A percentile compares a stretch with the other conserved stretches of the same genome.
Evolutionary conservation across 2,797 vertebrate species (phyloP).

Genomic region (Urophycis tenuis): DNA sequence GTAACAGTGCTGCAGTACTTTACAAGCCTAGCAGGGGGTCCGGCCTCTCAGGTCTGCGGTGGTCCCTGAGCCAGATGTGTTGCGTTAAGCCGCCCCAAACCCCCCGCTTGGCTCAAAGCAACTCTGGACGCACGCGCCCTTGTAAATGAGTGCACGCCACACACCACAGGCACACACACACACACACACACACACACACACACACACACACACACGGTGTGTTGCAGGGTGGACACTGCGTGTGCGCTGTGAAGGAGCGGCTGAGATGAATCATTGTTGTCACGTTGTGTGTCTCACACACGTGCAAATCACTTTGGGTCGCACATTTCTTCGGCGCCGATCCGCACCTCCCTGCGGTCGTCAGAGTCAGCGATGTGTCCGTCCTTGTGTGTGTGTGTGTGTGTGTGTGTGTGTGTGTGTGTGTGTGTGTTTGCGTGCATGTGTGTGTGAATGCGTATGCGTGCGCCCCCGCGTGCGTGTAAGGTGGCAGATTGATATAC

Average conservation of each 20-base stretch:
- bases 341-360: not conserved
- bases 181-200: slow-evolving; percentile 4
- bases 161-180: not conserved
- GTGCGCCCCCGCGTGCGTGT: not conserved
- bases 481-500: slow-evolving; percentile 28
- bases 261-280: not conserved
- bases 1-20: not conserved
- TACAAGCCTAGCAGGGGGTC: not conserved
- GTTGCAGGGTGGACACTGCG: not conserved
- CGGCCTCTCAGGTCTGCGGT: too few relatives aligned
- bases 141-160: not conserved
- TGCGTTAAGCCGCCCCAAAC: not conserved
- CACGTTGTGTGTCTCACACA: not conserved
- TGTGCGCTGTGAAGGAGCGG: not conserved
- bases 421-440: not conserved
- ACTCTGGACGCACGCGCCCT: not conserved
- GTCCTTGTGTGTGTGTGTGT: not conserved
- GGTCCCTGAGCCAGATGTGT: not conserved
- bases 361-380: not conserved
- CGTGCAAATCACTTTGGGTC: not conserved
- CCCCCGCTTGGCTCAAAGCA: not conserved
- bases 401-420: not conserved
- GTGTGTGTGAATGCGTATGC: not conserved
- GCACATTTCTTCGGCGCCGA: not conserved
- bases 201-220: not conserved